Base-by-base conservation (phyloP, 2,888 invertebrate species). In the Rhaphigaster nebulosa region DNA sequence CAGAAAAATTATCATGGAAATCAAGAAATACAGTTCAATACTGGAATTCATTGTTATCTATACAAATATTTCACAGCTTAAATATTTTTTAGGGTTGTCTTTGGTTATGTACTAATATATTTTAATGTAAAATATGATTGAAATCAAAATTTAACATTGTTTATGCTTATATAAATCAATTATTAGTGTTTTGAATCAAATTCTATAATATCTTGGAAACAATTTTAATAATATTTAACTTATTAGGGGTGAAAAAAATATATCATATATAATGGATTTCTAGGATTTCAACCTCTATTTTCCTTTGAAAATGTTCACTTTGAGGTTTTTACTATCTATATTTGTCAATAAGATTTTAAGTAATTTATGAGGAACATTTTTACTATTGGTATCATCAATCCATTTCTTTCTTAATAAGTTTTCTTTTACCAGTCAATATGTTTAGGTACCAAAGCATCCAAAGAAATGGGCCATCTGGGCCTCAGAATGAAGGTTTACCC, bases 401-500 rank as follows among this genome's bases (percentile, higher is more conserved):
- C 10, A 52, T 52, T 52, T 52, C 52, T 52, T 60, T 60, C 6
- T 18, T 65, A 34, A 34, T 18, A 65, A 34, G 38, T 41, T 60
- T n/a, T 45, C 0, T 20, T 10, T 29, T 18, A 26, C 29, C 6
- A 54, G 13, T 88, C 23, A 65, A 60, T 65, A 4, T 56, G 23
- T 41, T 34, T 60, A 93, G 93, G 89, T 93, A 92, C 89, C 93
- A 92, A 84, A 92, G 93, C 0, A 93, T 93, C 41, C 94, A 93
- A 90, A 92, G 96, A 87, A 96, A 96, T 92, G 95, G 95, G 52
- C 95, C 95, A 1, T 94, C 95, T 91, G 95, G 95, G 29, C 95
- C 95, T 1, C 95, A 96, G 93, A 95, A 95, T 93, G 94, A 94
- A 92, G 95, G 95, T 10, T 92, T 95, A 26, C 87, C 90, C 13